Base-by-base conservation (phyloP, 2,888 invertebrate genomes). In the Mesodorylaimus sp. region DNA sequence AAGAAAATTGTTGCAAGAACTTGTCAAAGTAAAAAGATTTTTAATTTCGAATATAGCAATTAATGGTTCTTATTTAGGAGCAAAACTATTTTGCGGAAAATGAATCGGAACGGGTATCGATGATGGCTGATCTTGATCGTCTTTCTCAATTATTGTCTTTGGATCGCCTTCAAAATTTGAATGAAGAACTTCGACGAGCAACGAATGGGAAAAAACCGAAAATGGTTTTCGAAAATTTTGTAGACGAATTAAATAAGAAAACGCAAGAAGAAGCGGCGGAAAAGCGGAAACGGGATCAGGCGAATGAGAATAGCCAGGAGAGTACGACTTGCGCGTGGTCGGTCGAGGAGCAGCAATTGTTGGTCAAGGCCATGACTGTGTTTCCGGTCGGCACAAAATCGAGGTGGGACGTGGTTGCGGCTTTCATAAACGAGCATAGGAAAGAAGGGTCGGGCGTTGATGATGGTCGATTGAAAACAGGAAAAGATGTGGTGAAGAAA, bases 311-410 rank as follows among this genome's bases (percentile, higher is more conserved):
- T 46, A 53, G 53, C 48, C 61, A 56, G 1, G 56, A 51, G 45
- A 63, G 64, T 1, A 61, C 61, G 50, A 55, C 54, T 50, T 63
- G n/a, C 21, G 21, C 74, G 51, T 99, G 97, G 97, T 76, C 76
- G 16, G 77, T 78, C 47, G 83, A 82, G 53, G 85, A 88, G 66
- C 74, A 87, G 23, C 85, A 87, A 63, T 72, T 87, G 43, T 75
- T 97, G 2, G 88, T 95, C 48, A 97, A 97, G 70, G 91, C 89
- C 23, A 91, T 95, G 0, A 95, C 95, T 70, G 70, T 95, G 2
- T 97, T 93, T 67, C 97, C 97, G 0, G 91, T 93, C 3, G 97
- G 88, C 19, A 97, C 95, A 0, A 82, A 80, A 62, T 83, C 87
- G 64, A 76, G 88, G 61, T 83, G 84, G 84, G 87, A 89, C 45